Evolutionary conservation across 1,140 invertebrate genomes (phyloP), one percentile per base, ranked within the genome.

Genomic region (Drosophila nigrodunni): DNA sequence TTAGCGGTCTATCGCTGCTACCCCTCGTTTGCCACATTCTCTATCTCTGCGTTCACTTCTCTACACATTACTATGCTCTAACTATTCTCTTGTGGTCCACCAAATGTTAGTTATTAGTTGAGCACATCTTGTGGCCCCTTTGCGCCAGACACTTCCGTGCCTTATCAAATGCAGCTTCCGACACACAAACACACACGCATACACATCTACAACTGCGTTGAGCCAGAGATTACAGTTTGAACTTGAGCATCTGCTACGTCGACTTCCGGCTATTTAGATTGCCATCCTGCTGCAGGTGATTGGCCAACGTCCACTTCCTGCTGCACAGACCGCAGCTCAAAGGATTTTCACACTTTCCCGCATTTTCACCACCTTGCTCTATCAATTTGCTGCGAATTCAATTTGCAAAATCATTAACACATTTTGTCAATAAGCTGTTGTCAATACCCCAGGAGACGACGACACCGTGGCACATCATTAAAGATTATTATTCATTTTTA

Each of bases 401-500:
- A 88, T 88, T 87, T 89, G 70, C 74, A 66, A 73, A 80, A 83
- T 88, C 85, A 89, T 88, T 88, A 88, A 89, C 83, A 88, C 83
- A 88, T 83, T 88, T 83, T 83, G 65, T 72, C 85, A 89, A 83
- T 88, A 88, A 89, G 80, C 83, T 83, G 66, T 77, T 88, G 77
- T 69, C 83, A 72, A 77, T 80, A 66, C 77, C 72, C 82, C 68
- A 64, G 62, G 70, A 89, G 83, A 88, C 69, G 57, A 13, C 44
- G 47, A 18, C 21, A 67, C 34, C 21, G n/a, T 55, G 44, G 55
- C 61, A 67, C 60, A 66, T 78, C 82, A 74, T 79, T 65, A 70
- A 65, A 74, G 80, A 88, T 83, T 88, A 89, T 89, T 83, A 88
- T 83, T 89, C 80, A 80, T 83, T 88, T 88, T 88, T 89, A 88